A percentile compares a stretch with the other conserved stretches of the same genome.
Conservation (phyloP, 2,888 invertebrate genomes). For the Conistra vaccinii region DNA sequence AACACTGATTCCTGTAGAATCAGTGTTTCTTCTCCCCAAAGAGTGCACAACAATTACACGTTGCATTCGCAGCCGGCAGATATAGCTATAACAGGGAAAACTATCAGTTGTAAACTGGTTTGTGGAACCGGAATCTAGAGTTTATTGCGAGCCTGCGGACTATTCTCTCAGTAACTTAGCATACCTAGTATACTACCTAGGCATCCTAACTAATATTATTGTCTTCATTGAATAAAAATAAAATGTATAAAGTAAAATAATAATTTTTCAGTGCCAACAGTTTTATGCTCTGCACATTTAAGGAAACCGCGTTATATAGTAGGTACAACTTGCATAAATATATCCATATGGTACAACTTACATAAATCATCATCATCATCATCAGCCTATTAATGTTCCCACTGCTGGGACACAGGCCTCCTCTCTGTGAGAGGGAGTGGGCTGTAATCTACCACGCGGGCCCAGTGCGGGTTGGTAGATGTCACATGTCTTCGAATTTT, state of each 20-base stretch:
- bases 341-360: too few relatives aligned
- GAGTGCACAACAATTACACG: slow-evolving; percentile 10
- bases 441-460: too few relatives aligned
- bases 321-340: too few relatives aligned
- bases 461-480: too few relatives aligned
- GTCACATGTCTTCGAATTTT: too few relatives aligned
- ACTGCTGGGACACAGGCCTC: too few relatives aligned
- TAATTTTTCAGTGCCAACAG: not conserved
- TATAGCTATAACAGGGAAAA: slow-evolving; percentile 42
- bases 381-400: too few relatives aligned
- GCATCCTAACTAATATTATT: not conserved
- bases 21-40: too few relatives aligned
- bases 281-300: not conserved
- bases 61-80: slow-evolving; percentile 33
- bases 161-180: slow-evolving; percentile 2
- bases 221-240: not conserved
- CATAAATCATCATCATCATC: too few relatives aligned
- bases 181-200: slow-evolving; percentile 3
- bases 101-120: slow-evolving; percentile 52
- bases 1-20: too few relatives aligned
- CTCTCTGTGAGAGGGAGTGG: too few relatives aligned
- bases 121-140: slow-evolving; percentile 51
- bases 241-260: not conserved
- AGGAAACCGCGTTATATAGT: not conserved
- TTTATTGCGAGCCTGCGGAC: slow-evolving; percentile 25